Conservation (phyloP, 1,140 invertebrate genomes). For the Calycopis cecrops region DNA sequence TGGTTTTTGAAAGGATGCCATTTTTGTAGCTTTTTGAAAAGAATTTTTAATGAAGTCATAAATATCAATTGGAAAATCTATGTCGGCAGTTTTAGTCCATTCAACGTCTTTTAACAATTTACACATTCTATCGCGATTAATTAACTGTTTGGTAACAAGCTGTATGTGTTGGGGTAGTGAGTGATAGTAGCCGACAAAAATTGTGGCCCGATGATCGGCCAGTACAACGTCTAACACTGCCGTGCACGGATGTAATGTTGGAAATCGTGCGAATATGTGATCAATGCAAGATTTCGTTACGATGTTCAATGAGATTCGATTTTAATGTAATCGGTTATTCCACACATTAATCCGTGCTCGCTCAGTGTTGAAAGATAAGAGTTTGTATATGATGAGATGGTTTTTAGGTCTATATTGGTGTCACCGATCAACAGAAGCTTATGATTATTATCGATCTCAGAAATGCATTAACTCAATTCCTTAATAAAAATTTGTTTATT, state of each 20-base stretch:
- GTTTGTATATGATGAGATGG: constrained; percentile 21
- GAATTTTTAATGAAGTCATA: constrained; percentile 26
- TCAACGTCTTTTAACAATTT: constrained; percentile 25
- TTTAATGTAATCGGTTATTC: constrained; percentile 36
- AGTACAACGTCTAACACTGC: constrained; percentile 37
- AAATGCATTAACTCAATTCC: constrained; percentile 27
- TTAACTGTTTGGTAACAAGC: constrained; percentile 24
- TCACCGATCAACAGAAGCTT: constrained; percentile 32
- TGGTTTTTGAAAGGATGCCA: too few relatives aligned
- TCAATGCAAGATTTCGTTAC: constrained; percentile 38
- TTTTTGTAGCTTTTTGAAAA: constrained; percentile 25
- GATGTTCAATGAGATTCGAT: constrained; percentile 29
- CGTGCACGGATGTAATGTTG: constrained; percentile 30
- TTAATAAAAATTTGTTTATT: constrained; percentile 31
- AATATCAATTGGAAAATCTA: constrained; percentile 15
- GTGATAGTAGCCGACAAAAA: constrained; percentile 24
- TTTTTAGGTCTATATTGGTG: constrained; percentile 38
- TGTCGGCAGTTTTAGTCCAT: constrained; percentile 18
- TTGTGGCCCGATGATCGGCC: constrained; percentile 32
- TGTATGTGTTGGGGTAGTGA: constrained; percentile 22
- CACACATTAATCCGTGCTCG: constrained; percentile 33
- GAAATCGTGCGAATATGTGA: constrained; percentile 35
- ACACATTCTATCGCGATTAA: constrained; percentile 27
- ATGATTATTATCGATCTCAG: constrained; percentile 19
- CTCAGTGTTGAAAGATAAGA: constrained; percentile 31